phyloP scores from a whole-genome alignment of 2,113 vertebrate genomes.

The Dromiciops gliroides region DNA sequence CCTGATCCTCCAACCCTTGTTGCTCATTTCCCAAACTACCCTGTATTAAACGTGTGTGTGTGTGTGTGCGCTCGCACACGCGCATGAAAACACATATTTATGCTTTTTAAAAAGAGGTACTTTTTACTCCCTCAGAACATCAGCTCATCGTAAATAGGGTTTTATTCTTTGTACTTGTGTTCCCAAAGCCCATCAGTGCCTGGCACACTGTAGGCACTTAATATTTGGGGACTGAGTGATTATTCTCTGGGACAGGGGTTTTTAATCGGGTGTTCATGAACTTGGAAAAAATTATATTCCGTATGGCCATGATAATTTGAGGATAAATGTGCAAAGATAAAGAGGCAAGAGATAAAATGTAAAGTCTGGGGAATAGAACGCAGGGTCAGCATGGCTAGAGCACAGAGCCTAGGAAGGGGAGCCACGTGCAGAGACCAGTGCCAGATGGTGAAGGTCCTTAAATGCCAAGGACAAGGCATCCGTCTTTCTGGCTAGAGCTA shows the following conservation, averaged over 20 bases:
- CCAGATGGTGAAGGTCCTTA: too few relatives aligned
- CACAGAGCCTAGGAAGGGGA: too few relatives aligned
- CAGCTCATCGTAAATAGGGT: neutral
- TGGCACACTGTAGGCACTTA: neutral
- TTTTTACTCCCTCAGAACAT: neutral
- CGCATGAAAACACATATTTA: too few relatives aligned
- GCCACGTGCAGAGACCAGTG: too few relatives aligned
- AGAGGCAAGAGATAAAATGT: too few relatives aligned
- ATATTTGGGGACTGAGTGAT: neutral
- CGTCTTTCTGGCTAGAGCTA: too few relatives aligned
- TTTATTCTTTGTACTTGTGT: neutral
- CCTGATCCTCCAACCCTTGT: neutral
- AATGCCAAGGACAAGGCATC: too few relatives aligned
- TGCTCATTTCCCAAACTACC: neutral
- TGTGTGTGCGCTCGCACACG: too few relatives aligned
- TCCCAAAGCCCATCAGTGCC: neutral
- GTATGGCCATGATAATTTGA: too few relatives aligned
- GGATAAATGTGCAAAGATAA: too few relatives aligned
- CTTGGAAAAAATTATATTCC: neutral
- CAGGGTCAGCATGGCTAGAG: too few relatives aligned
- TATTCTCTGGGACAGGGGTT: neutral
- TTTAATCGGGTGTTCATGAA: neutral
- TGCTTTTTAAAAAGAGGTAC: neutral
- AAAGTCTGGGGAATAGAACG: too few relatives aligned
- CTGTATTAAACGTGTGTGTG: neutral